These are phyloP conservation scores for Scaptomyza graminum DNA, from an alignment of 1,140 invertebrate species.

Conservation along the genomic window DNA sequence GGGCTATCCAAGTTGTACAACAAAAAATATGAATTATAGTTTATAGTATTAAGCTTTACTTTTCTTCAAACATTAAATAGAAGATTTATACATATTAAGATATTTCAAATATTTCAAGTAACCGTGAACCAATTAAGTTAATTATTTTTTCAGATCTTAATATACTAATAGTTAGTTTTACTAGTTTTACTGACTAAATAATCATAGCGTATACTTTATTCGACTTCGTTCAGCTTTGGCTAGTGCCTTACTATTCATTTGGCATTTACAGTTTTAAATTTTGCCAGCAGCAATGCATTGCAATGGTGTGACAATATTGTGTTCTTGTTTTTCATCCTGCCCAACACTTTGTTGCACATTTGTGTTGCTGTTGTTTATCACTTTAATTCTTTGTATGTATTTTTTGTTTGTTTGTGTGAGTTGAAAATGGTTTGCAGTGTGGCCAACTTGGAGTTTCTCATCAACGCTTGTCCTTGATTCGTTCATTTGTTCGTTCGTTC, in stretches of 20 bases:
- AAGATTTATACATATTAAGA: no score
- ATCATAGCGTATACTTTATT: background rate
- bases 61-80: no score
- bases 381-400: background rate
- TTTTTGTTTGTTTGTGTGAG: background rate
- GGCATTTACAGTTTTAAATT: background rate
- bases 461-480: background rate
- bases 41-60: no score
- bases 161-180: no score
- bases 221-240: background rate
- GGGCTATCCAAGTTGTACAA: no score
- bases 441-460: background rate
- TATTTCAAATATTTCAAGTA: no score
- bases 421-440: background rate
- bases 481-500: background rate
- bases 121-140: no score
- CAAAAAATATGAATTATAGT: background rate
- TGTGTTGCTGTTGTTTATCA: background rate
- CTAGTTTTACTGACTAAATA: no score
- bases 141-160: no score
- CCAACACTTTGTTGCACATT: background rate
- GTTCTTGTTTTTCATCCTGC: background rate
- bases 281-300: background rate
- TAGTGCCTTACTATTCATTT: background rate
- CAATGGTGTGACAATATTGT: constrained; percentile 4